Evolutionary conservation across 2,113 vertebrate species (phyloP), one percentile per base, ranked within the genome.

Genomic region (Setophaga petechia): DNA sequence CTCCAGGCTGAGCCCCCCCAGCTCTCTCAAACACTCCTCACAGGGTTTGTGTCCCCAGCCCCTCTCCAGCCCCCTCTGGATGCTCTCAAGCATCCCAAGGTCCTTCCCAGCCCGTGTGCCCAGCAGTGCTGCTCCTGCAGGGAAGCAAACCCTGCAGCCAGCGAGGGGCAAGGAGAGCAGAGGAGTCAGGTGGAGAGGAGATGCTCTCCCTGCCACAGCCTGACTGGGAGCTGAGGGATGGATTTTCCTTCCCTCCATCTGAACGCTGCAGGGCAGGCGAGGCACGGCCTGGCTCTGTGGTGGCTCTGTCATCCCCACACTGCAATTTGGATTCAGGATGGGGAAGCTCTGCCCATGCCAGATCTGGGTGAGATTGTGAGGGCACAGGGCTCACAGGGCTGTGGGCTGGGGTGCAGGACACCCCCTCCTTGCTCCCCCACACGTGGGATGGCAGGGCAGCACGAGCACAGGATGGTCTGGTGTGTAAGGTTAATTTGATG

Each of bases 381-480:
- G 18, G 37, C 75, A 47, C 41, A 17, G 52, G 55, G 81, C 52
- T 69, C 1, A 0, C 83, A 39, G 67, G 33, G 55, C 2, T 46
- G 1, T 3, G 63, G 39, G 30, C 1, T 2, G 33, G 61, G 68
- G 58, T 14, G 54, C 71, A 10, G 27, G 58, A 35, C 1, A 0
- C 5, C 57, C 86, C 28, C 23, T 52, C 46, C 52, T 23, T 0
- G 0, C n/a, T 28, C 3, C 58, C 30, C 39, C 2, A 0, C 2
- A 3, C 52, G 0, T 3, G 41, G 16, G 11, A 1, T 39, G 37
- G 31, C n/a, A 65, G 71, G 37, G 57, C 66, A 74, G 61, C 31
- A 7, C 0, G 0, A 30, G 6, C 35, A 18, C 28, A 30, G 81
- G 30, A 12, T 5, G 6, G 10, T 18, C n/a, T 39, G 58, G 11